Conservation (phyloP, 2,113 vertebrate genomes). For the Barbus barbus region DNA sequence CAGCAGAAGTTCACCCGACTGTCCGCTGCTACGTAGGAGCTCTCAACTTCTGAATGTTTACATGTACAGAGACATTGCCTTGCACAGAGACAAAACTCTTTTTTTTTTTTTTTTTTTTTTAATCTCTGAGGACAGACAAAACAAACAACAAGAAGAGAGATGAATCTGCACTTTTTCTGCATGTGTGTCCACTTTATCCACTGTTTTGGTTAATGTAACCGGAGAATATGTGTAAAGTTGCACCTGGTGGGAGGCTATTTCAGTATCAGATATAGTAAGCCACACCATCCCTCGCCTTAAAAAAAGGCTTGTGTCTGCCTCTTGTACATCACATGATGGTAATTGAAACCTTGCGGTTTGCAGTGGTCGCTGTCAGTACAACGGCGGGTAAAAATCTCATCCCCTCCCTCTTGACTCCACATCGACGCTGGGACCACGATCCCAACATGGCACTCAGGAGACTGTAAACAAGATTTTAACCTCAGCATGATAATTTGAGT, state of each 20-base stretch:
- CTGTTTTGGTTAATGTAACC: conserved; percentile 74
- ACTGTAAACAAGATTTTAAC: conserved; percentile 10
- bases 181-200: conserved; percentile 60
- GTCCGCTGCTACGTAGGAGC: conserved; percentile 37
- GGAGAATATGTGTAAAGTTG: conserved; percentile 68
- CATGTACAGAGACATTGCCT: conserved; percentile 54
- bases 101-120: conserved; percentile 66
- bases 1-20: conserved; percentile 23
- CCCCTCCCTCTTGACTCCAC: conserved; percentile 19
- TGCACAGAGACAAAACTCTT: conserved; percentile 54
- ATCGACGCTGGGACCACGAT: neutral
- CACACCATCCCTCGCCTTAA: conserved; percentile 59
- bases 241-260: conserved; percentile 82
- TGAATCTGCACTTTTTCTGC: conserved; percentile 67
- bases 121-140: conserved; percentile 7
- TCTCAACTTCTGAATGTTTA: conserved; percentile 68
- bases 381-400: conserved; percentile 21
- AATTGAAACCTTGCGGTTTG: conserved; percentile 69
- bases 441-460: neutral
- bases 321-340: conserved; percentile 65
- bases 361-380: conserved; percentile 65
- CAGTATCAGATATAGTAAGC: conserved; percentile 72
- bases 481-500: neutral
- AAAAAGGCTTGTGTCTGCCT: conserved; percentile 31
- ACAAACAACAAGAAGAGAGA: conserved; percentile 53